phyloP scores from a whole-genome alignment of 2,113 vertebrate species.

The Papio anubis region DNA sequence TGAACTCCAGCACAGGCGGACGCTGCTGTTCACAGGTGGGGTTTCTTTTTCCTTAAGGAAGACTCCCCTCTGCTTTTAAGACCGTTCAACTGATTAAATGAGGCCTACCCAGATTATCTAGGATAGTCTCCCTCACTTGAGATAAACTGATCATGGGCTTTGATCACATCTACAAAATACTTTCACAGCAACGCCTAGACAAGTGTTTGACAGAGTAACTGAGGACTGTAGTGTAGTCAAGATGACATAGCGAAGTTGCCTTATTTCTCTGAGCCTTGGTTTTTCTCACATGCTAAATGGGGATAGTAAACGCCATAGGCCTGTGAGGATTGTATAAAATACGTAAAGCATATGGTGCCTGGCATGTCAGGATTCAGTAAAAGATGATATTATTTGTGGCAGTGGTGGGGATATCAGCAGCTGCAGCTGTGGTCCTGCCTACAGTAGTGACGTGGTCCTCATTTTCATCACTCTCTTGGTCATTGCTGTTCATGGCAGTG shows the following conservation, averaged over 20 bases:
- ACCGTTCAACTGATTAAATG: neutral
- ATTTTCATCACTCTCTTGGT: neutral
- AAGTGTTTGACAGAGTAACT: neutral
- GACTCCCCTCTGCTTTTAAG: neutral
- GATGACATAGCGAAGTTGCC: neutral
- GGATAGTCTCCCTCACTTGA: neutral
- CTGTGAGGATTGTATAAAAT: neutral
- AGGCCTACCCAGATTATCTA: neutral
- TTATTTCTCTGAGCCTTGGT: neutral
- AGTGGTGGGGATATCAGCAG: neutral
- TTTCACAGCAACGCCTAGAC: neutral
- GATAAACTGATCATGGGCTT: neutral
- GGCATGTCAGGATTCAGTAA: neutral
- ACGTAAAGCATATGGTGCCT: neutral
- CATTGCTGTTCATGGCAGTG: neutral
- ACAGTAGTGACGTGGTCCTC: neutral
- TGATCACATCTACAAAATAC: neutral
- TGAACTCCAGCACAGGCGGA: neutral
- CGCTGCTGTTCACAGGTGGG: fast-evolving
- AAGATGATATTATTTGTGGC: neutral
- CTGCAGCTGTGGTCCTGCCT: neutral
- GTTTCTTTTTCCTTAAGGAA: neutral
- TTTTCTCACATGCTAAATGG: neutral
- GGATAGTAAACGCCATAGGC: neutral
- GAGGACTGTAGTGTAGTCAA: neutral